Evolutionary conservation across 1,140 invertebrate species (phyloP).

Genomic region (Leptonema lineaticorne): DNA sequence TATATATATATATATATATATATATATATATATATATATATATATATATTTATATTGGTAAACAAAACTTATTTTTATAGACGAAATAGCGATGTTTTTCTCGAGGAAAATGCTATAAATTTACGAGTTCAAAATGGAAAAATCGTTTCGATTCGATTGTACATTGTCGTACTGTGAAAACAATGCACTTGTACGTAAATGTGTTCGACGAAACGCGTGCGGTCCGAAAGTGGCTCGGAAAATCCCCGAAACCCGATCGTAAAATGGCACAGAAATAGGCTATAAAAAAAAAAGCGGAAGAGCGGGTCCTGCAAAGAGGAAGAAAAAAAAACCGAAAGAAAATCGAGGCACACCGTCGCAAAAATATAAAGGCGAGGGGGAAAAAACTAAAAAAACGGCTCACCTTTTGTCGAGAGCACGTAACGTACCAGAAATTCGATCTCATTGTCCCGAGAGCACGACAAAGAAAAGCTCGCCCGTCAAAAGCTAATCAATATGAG

Average conservation of each 20-base stretch:
- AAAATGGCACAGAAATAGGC: neutral
- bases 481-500: no score
- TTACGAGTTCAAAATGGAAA: no score
- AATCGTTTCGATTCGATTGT: no score
- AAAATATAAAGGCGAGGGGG: neutral
- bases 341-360: neutral
- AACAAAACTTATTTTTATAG: no score
- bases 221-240: slow-evolving; percentile 2
- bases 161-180: neutral
- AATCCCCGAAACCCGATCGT: slow-evolving; percentile 8
- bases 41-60: no score
- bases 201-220: neutral
- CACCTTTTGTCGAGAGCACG: slow-evolving; percentile 1
- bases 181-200: neutral
- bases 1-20: no score
- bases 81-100: no score
- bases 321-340: no score
- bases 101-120: no score
- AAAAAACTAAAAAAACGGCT: neutral
- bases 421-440: slow-evolving; percentile 16
- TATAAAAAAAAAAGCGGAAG: no score
- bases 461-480: slow-evolving; percentile 16
- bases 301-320: no score
- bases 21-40: no score
- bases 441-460: neutral